Evolutionary conservation across 2,797 vertebrate genomes (phyloP).

Genomic region (Phylloscopus collybita): DNA sequence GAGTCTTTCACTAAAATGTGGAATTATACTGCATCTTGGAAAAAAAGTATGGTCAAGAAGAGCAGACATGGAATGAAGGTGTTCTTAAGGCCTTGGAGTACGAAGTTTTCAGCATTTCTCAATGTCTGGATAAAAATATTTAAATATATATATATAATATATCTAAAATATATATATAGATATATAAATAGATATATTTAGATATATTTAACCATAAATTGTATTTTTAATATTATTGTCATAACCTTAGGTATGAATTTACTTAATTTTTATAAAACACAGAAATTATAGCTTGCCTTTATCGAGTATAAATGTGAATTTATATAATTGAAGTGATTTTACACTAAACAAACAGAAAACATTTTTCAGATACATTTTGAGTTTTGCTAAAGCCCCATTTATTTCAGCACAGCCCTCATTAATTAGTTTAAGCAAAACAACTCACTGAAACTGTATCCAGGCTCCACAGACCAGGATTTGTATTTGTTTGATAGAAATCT

Average conservation of each 20-base stretch:
- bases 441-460: not conserved
- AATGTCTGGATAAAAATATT: not conserved
- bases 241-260: not conserved
- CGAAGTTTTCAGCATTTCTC: slow-evolving; percentile 16
- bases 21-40: slow-evolving; percentile 46
- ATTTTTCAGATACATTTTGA: not conserved
- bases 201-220: not conserved
- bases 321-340: not conserved
- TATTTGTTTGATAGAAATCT: not conserved
- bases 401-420: not conserved
- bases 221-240: not conserved
- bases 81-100: not conserved
- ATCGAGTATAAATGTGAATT: not conserved
- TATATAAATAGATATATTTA: not conserved
- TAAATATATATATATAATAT: no score
- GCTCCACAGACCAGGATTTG: not conserved
- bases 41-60: slow-evolving; percentile 41
- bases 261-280: not conserved
- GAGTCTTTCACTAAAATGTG: slow-evolving; percentile 18
- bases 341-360: not conserved
- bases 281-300: not conserved
- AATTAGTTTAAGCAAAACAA: not conserved
- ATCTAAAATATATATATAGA: no score
- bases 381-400: not conserved
- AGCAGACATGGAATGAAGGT: slow-evolving; percentile 35